A percentile compares a stretch with the other conserved stretches of the same genome.
These are phyloP conservation scores for Emydura subglobosa DNA, from an alignment of 2,113 vertebrate genomes.

Conservation along the genomic window DNA sequence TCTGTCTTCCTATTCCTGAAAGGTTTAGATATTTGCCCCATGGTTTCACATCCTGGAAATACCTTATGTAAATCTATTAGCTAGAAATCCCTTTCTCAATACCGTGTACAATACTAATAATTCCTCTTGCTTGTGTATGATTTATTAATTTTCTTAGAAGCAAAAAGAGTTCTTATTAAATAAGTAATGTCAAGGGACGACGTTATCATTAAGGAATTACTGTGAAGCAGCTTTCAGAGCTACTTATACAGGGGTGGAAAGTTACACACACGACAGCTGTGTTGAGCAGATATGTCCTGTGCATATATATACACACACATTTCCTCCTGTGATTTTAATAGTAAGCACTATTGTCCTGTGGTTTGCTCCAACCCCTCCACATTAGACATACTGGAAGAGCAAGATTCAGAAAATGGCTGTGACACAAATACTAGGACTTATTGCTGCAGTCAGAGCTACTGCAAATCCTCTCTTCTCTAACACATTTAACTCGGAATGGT, in stretches of 20 bases:
- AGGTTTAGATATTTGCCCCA: constrained; percentile 39
- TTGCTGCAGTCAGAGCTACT: neutral
- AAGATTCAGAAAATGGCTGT: neutral
- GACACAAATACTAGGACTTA: neutral
- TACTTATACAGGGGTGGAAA: rapidly evolving
- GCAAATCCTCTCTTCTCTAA: neutral
- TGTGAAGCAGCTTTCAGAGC: neutral
- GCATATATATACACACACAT: neutral
- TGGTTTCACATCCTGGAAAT: constrained; percentile 66
- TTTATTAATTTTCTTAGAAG: constrained; percentile 6
- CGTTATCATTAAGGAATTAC: neutral
- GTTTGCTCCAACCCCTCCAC: neutral
- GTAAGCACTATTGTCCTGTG: rapidly evolving
- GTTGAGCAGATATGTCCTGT: neutral
- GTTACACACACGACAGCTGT: neutral
- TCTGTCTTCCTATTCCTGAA: neutral
- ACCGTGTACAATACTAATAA: neutral
- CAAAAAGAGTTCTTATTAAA: neutral
- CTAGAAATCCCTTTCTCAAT: constrained; percentile 29
- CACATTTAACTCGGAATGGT: neutral
- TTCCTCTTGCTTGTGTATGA: neutral
- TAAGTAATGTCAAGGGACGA: neutral
- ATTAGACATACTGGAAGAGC: neutral
- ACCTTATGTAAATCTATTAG: constrained; percentile 47
- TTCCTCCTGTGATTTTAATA: neutral